phyloP scores from a whole-genome alignment of 1,140 invertebrate genomes.

The Cardiocondyla obscurior region DNA sequence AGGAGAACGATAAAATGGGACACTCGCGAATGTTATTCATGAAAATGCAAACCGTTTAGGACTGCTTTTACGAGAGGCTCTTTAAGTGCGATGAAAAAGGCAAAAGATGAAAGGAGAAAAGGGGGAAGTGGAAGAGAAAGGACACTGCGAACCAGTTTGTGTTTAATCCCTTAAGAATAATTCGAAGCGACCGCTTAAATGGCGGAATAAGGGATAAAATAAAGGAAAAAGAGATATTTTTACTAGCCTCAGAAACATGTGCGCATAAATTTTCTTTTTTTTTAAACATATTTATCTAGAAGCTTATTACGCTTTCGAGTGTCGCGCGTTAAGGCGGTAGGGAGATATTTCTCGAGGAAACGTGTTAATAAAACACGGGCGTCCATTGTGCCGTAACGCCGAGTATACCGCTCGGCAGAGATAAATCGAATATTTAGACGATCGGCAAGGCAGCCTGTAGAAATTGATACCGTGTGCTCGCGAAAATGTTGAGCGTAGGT shows the following conservation, averaged over 20 bases:
- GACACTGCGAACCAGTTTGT: not conserved
- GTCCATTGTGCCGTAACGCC: constrained; percentile 3
- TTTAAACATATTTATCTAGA: constrained; percentile 41
- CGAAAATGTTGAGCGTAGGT: not conserved
- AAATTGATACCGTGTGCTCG: not conserved
- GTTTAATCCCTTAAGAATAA: constrained; percentile 52
- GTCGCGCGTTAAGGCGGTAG: not conserved
- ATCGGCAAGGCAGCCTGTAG: not conserved
- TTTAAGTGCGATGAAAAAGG: constrained; percentile 17
- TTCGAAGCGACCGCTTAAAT: constrained; percentile 51
- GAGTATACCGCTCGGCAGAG: not conserved
- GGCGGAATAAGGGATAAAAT: constrained; percentile 47
- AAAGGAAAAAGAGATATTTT: no score
- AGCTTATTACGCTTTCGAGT: constrained; percentile 24
- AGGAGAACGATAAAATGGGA: constrained; percentile 1
- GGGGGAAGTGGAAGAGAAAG: not conserved
- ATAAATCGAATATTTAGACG: constrained; percentile 17
- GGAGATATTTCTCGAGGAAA: not conserved
- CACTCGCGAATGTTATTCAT: constrained; percentile 45
- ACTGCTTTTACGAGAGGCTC: constrained; percentile 10
- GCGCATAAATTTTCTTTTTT: constrained; percentile 20
- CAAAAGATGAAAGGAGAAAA: not conserved
- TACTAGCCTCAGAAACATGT: not conserved
- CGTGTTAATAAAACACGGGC: not conserved
- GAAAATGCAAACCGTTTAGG: constrained; percentile 50